Conservation (phyloP, 2,113 vertebrate species). For the Aix galericulata region DNA sequence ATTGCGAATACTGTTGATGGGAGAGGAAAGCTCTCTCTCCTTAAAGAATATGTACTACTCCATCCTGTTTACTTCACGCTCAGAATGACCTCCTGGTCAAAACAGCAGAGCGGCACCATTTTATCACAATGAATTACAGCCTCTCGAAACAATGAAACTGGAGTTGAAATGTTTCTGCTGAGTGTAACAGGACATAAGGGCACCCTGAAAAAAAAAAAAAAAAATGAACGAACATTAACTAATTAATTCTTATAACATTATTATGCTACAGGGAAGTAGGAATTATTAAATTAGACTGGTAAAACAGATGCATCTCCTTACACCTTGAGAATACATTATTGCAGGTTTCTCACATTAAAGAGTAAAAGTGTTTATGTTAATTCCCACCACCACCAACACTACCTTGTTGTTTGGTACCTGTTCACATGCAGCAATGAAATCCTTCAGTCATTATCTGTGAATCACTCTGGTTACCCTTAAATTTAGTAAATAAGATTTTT, state of each 20-base stretch:
- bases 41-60: not conserved
- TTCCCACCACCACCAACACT: not conserved
- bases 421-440: not conserved
- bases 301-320: not conserved
- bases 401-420: not conserved
- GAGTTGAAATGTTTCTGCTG: not conserved
- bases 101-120: not conserved
- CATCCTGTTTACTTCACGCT: conserved; percentile 13
- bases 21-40: not conserved
- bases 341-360: not conserved
- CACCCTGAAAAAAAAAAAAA: conserved; percentile 12
- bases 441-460: not conserved
- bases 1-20: not conserved
- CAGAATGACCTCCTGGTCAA: conserved; percentile 3
- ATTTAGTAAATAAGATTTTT: conserved; percentile 51
- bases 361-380: not conserved
- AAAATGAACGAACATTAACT: not conserved
- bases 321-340: not conserved
- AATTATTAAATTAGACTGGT: conserved; percentile 10
- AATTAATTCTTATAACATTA: not conserved
- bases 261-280: not conserved
- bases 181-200: not conserved
- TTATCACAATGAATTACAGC: conserved; percentile 17
- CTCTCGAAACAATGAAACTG: conserved; percentile 24
- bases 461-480: conserved; percentile 34